Evolutionary conservation across 2,888 invertebrate species (phyloP), one percentile per base, ranked within the genome.

Genomic region (Seladonia tumulorum): DNA sequence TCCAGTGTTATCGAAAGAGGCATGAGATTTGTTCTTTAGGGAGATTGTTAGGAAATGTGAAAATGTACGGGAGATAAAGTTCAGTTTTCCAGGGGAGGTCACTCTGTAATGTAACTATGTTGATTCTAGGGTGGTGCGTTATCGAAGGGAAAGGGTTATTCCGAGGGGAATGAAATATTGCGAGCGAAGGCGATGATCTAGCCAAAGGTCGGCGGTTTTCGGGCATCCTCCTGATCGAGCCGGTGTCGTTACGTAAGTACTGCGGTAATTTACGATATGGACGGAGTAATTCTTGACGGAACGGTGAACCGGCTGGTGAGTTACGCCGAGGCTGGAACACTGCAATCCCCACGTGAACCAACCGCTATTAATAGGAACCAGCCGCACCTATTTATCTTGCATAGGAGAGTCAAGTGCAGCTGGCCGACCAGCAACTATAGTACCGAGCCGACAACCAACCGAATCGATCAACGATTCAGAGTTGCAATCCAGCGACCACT

Each of bases 381-480:
- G 90, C 89, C 90, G 88, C 89, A 89, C 90, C 91, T 92, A 91
- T 93, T 92, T 92, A 91, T 92, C 92, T 91, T 89, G 80, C 87
- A 93, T 90, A 91, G 91, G 88, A 90, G 88, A 90, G 90, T 92
- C 92, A 92, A 93, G 90, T 90, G 88, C 87, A 90, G 82, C 85
- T 81, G 79, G 85, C 71, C 81, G 81, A 73, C 77, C 73, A 77
- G 76, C 81, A 49, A 68, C 81, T 85, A 53, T 73, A 42, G 29
- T 25, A 72, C 68, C 79, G 47, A 47, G 22, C 29, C 81, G n/a
- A 53, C 79, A 68, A 81, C 66, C 25, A 79, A 63, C 68, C 85
- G 73, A 72, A 53, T 73, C 77, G 79, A 84, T 82, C 78, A 71
- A 81, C 77, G 70, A 79, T 72, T 45, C 35, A 82, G 39, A 71